Conservation (phyloP, 2,888 invertebrate genomes). For the Pachliopta kotzebuea region DNA sequence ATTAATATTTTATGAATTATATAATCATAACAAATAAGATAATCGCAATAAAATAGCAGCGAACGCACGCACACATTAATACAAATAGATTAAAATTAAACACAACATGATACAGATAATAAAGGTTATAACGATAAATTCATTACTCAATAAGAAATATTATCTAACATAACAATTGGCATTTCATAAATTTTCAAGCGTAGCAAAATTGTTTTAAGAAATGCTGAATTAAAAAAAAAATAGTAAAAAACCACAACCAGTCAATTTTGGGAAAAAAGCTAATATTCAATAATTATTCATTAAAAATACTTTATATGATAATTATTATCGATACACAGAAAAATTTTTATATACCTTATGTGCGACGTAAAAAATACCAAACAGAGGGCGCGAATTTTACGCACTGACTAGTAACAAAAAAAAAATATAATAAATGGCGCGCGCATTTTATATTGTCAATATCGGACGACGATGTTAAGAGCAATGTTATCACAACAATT, state of each 20-base stretch:
- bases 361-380: constrained; percentile 3
- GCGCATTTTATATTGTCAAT: background rate
- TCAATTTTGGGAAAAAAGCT: constrained; percentile 8
- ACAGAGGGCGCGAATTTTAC: constrained; percentile 11
- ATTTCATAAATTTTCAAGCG: constrained; percentile 2
- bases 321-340: background rate
- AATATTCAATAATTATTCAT: background rate
- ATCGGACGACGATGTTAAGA: background rate
- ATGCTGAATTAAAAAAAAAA: constrained; percentile 12
- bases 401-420: constrained; percentile 17
- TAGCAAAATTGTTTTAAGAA: constrained; percentile 13
- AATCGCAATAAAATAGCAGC: constrained; percentile 3
- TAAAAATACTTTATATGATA: background rate
- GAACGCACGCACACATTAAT: constrained; percentile 9
- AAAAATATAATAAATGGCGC: constrained; percentile 7
- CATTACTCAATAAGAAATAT: constrained; percentile 10
- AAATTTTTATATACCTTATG: background rate
- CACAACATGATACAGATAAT: constrained; percentile 15
- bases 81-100: constrained; percentile 12
- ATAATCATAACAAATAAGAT: background rate
- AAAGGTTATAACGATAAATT: constrained; percentile 15
- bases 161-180: constrained; percentile 7
- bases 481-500: constrained; percentile 3
- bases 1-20: constrained; percentile 5
- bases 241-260: constrained; percentile 19